Percentiles rank a stretch among this genome's conserved stretches.
These are phyloP conservation scores for Ormia ochracea DNA, from an alignment of 2,888 invertebrate species.

Conservation along the genomic window DNA sequence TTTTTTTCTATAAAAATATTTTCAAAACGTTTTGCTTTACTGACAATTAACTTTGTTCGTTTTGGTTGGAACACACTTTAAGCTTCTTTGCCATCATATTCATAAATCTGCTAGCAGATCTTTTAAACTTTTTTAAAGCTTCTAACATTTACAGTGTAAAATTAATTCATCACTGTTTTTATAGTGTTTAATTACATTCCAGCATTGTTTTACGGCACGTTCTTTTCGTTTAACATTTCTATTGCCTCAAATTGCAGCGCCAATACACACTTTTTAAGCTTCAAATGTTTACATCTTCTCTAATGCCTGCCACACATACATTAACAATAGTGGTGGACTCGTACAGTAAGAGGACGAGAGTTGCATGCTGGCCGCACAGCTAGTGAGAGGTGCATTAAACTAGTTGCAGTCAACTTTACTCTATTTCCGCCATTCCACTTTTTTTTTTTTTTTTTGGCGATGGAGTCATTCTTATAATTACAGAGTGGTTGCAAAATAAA, in stretches of 20 bases:
- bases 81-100: too few relatives aligned
- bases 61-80: too few relatives aligned
- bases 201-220: neutral
- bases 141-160: too few relatives aligned
- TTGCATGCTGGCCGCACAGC: neutral
- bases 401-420: slow-evolving; percentile 3
- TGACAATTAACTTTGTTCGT: too few relatives aligned
- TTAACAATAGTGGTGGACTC: too few relatives aligned
- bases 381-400: slow-evolving; percentile 11
- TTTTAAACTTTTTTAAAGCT: too few relatives aligned
- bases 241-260: neutral
- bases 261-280: neutral
- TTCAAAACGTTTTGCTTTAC: too few relatives aligned
- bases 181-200: too few relatives aligned
- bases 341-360: neutral
- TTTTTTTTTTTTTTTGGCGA: too few relatives aligned
- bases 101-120: too few relatives aligned
- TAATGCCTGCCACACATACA: neutral
- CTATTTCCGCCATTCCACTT: slow-evolving; percentile 24
- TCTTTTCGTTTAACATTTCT: neutral
- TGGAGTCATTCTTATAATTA: slow-evolving; percentile 53
- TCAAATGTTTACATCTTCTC: slow-evolving; percentile 3
- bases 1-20: too few relatives aligned
- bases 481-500: slow-evolving; percentile 42
- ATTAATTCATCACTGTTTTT: too few relatives aligned